A percentile compares a stretch with the other conserved stretches of the same genome.
These are phyloP conservation scores for Garrulus glandarius DNA, from an alignment of 2,797 vertebrate species.

Conservation along the genomic window DNA sequence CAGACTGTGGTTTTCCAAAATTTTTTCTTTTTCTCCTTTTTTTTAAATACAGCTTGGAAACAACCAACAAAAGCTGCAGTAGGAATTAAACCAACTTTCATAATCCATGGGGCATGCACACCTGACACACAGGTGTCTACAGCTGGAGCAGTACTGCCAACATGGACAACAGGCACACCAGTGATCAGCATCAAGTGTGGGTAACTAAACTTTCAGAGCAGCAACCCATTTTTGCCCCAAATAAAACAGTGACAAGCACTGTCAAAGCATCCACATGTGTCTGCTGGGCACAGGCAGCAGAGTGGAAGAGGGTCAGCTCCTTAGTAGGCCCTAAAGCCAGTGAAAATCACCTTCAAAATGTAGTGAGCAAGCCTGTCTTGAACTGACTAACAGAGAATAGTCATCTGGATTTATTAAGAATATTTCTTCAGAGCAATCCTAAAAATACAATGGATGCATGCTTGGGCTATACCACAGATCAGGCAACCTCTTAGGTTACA, in stretches of 20 bases:
- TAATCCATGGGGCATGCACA: neutral
- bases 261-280: fast-evolving
- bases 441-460: neutral
- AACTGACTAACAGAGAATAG: neutral
- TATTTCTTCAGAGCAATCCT: neutral
- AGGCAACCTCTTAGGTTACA: neutral
- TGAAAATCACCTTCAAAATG: neutral
- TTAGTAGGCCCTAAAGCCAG: neutral
- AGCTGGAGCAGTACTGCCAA: neutral
- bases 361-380: fast-evolving
- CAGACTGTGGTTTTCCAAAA: neutral
- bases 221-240: neutral
- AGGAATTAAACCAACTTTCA: neutral
- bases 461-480: neutral
- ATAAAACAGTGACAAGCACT: neutral
- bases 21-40: too few relatives aligned
- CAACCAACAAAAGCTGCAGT: neutral
- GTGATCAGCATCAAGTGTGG: fast-evolving
- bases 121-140: neutral
- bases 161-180: neutral
- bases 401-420: neutral
- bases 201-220: neutral
- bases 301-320: neutral
- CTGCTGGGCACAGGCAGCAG: neutral
- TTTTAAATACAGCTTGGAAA: neutral